A percentile compares a stretch with the other conserved stretches of the same genome.
Evolutionary conservation across 2,113 vertebrate genomes (phyloP).

Genomic region (Labrus mixtus): DNA sequence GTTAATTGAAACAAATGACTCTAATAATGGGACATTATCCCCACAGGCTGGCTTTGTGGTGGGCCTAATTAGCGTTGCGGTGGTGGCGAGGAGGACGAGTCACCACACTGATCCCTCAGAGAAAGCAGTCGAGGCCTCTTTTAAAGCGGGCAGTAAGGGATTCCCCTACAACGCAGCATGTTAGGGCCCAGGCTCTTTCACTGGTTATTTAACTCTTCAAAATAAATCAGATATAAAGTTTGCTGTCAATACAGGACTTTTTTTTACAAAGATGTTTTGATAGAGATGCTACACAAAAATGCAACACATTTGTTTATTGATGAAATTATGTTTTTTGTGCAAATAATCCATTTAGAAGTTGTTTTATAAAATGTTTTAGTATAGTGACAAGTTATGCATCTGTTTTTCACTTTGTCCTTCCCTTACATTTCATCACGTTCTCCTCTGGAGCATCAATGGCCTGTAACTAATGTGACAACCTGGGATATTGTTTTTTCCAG

Average conservation of each 20-base stretch:
- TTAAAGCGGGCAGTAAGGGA: conserved; percentile 60
- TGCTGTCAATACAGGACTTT: not conserved
- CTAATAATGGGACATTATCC: conserved; percentile 99
- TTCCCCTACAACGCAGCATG: conserved; percentile 35
- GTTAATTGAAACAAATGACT: conserved; percentile 99
- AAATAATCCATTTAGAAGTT: too few relatives aligned
- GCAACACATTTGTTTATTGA: too few relatives aligned
- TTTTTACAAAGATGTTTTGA: not conserved
- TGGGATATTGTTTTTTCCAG: conserved; percentile 64
- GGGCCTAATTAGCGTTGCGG: conserved; percentile 96
- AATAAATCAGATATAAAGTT: not conserved
- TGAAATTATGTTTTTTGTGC: too few relatives aligned
- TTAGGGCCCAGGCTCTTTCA: conserved; percentile 16
- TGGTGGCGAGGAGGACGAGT: conserved; percentile 84
- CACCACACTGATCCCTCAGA: conserved; percentile 94
- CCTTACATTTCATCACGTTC: conserved; percentile 30
- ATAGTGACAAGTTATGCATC: conserved; percentile 17
- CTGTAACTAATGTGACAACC: conserved; percentile 64
- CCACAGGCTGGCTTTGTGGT: conserved; percentile 93
- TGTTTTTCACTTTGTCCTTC: conserved; percentile 28
- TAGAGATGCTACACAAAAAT: too few relatives aligned
- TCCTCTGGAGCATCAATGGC: conserved; percentile 27
- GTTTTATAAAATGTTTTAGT: too few relatives aligned
- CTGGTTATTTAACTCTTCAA: not conserved
- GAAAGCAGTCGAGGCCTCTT: conserved; percentile 80